phyloP scores from a whole-genome alignment of 2,797 vertebrate species.

The Epinephelus awoara region DNA sequence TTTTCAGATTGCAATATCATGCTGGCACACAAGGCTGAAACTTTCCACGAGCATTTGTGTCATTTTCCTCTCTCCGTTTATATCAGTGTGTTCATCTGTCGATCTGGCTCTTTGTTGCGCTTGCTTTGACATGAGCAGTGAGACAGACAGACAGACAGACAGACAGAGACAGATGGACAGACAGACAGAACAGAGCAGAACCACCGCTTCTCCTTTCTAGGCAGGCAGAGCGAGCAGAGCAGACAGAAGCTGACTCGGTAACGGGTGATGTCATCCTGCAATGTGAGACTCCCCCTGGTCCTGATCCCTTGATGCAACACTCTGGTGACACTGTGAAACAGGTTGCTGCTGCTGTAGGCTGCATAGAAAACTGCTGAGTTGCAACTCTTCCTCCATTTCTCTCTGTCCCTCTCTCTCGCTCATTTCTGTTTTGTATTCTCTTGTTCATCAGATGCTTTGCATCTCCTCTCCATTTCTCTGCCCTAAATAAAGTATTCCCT shows the following conservation, averaged over 20 bases:
- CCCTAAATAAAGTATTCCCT: conserved; percentile 35
- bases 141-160: too few relatives aligned
- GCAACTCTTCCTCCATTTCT: background rate
- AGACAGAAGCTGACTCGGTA: conserved; percentile 58
- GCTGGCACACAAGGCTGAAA: conserved; percentile 37
- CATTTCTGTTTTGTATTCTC: background rate
- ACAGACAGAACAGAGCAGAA: background rate
- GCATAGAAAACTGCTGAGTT: conserved; percentile 69
- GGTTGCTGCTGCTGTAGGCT: conserved; percentile 63
- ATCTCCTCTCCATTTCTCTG: conserved; percentile 21
- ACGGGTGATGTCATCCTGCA: conserved; percentile 85
- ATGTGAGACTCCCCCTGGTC: conserved; percentile 79
- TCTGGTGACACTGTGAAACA: conserved; percentile 81
- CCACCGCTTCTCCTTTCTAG: background rate
- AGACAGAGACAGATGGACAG: background rate
- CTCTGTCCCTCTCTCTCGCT: background rate
- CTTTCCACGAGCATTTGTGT: conserved; percentile 23
- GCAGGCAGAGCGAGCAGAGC: conserved; percentile 44
- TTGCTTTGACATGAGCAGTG: background rate
- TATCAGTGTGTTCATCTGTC: conserved; percentile 13
- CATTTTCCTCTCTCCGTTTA: background rate
- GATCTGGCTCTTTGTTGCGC: conserved; percentile 21
- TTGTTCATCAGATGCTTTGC: background rate
- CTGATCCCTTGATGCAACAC: conserved; percentile 86
- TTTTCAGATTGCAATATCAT: conserved; percentile 55